phyloP scores from a whole-genome alignment of 2,113 vertebrate genomes.

The Anarrhichthys ocellatus region DNA sequence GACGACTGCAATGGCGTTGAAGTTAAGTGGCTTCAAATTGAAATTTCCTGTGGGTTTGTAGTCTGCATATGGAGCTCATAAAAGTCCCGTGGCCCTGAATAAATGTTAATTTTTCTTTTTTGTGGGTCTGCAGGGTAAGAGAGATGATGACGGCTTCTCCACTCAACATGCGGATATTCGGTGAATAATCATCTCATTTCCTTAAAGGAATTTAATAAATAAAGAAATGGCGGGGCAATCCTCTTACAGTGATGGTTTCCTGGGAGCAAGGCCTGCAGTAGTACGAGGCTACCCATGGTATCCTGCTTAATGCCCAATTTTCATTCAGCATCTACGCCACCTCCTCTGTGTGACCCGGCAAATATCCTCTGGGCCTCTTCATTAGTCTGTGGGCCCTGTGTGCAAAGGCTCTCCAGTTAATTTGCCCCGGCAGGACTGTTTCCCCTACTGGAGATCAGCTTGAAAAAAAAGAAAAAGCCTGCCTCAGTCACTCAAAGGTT shows the following conservation, averaged over 20 bases:
- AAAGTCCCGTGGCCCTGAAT: slow-evolving; percentile 67
- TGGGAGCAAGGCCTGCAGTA: slow-evolving; percentile 79
- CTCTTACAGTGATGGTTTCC: slow-evolving; percentile 68
- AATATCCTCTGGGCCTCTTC: slow-evolving; percentile 86
- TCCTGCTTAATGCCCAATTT: slow-evolving; percentile 82
- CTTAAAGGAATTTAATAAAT: slow-evolving; percentile 55
- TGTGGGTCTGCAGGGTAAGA: slow-evolving; percentile 73
- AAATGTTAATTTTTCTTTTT: slow-evolving; percentile 70
- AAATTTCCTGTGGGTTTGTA: slow-evolving; percentile 76
- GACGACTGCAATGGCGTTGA: slow-evolving; percentile 61
- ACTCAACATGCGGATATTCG: slow-evolving; percentile 66
- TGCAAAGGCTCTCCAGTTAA: slow-evolving; percentile 81
- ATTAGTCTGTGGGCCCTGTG: slow-evolving; percentile 80
- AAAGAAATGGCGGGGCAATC: slow-evolving; percentile 36
- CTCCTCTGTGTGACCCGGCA: slow-evolving; percentile 84
- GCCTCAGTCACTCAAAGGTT: slow-evolving; percentile 62
- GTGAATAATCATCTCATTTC: slow-evolving; percentile 81
- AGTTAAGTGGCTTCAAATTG: slow-evolving; percentile 77
- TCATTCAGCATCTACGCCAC: slow-evolving; percentile 73
- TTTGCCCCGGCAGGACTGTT: slow-evolving; percentile 79
- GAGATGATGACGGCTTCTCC: slow-evolving; percentile 60
- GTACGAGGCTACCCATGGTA: slow-evolving; percentile 69
- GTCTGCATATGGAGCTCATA: slow-evolving; percentile 63
- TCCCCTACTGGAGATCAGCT: slow-evolving; percentile 65
- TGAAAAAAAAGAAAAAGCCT: slow-evolving; percentile 48